phyloP scores from a whole-genome alignment of 2,113 vertebrate genomes.

The Anas platyrhynchos region DNA sequence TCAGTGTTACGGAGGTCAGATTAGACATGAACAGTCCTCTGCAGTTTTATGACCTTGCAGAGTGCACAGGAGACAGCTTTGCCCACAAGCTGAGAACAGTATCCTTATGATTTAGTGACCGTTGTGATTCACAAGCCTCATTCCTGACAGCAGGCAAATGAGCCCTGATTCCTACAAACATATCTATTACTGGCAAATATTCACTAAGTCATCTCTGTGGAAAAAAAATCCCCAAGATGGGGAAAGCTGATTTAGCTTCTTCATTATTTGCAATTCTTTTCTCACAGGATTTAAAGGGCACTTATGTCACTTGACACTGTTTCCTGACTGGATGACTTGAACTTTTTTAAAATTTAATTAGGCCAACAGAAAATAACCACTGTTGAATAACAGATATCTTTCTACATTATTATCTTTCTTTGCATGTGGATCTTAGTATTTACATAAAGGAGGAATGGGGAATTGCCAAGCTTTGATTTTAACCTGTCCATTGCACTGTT shows the following conservation, averaged over 20 bases:
- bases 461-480: conserved; percentile 7
- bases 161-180: neutral
- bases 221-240: neutral
- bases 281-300: neutral
- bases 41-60: neutral
- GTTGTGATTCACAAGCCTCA: neutral
- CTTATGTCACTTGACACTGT: neutral
- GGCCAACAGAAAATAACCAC: neutral
- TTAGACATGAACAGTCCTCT: neutral
- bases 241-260: neutral
- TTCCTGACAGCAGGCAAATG: neutral
- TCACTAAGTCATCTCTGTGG: neutral
- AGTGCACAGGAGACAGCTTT: neutral
- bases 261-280: conserved; percentile 6
- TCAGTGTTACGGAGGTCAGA: neutral
- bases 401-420: neutral
- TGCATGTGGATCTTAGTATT: neutral
- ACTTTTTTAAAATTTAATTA: neutral
- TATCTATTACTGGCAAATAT: neutral
- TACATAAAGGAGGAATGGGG: neutral
- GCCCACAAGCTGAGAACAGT: neutral
- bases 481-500: neutral
- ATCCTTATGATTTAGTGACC: neutral
- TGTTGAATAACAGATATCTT: neutral
- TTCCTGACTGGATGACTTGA: neutral